Evolutionary conservation across 2,797 vertebrate genomes (phyloP), one percentile per base, ranked within the genome.

Genomic region (Meriones psammophilus): DNA sequence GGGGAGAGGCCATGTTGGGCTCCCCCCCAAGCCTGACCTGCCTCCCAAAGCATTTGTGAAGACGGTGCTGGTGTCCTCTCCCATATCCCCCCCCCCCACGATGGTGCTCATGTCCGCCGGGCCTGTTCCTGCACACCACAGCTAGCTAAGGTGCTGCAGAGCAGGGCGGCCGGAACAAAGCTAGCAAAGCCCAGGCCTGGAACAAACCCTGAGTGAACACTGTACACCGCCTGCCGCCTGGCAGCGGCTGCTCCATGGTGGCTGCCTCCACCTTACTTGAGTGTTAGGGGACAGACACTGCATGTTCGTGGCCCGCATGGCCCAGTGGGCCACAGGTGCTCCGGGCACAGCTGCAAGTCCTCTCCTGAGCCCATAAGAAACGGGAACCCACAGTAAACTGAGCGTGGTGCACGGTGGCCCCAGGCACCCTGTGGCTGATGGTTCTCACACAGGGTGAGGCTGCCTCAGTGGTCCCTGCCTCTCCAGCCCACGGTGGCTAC

Each of bases 31-130:
- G 76, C 33, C 33, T 80, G 6, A 46, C 69, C 39, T n/a, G 66
- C 80, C n/a, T 74, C 74, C 39, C 42, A n/a, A 54, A 50, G 64
- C 46, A 86, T 42, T 87, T 50, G 74, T 86, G 66, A 71, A 91
- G 94, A 91, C 39, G 89, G 94, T 94, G 94, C 94, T 90, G 92
- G 95, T 86, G 81, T 69, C 26, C 36, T 39, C 36, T n/a, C 56
- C 56, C 60, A 2, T 8, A 4, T 46, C 85, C 28, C 30, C 14
- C 36, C 18, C n/a, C 50, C 50, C 50, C 1, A 4, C 0, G 39
- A 54, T 78, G 77, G 90, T 94, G 94, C 94, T 94, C 54, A 15
- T 68, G 64, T 30, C 62, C 0, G 81, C 89, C 39, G 30, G 81
- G 74, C 74, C 81, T 73, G 64, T 42, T 15, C 22, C 33, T 85